A percentile compares a stretch with the other conserved stretches of the same genome.
phyloP scores from a whole-genome alignment of 2,888 invertebrate genomes.

The Plebejus argus region DNA sequence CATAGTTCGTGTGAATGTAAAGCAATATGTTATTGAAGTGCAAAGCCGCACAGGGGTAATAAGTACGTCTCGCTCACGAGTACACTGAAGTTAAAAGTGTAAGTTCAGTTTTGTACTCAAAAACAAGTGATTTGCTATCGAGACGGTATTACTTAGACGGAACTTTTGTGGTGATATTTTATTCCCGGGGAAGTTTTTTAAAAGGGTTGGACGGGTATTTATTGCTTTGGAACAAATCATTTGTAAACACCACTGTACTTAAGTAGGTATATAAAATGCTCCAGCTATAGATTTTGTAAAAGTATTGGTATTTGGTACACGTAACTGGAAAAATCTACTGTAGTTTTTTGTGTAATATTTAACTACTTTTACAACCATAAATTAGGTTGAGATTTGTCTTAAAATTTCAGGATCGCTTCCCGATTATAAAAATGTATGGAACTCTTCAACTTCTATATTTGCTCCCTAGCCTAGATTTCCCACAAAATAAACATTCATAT shows the following conservation, averaged over 20 bases:
- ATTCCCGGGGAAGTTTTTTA: constrained; percentile 1
- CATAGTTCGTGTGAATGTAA: neutral
- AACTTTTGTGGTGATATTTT: constrained; percentile 32
- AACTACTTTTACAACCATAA: no score
- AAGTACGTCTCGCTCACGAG: constrained; percentile 51
- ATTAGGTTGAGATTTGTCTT: no score
- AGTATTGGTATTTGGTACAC: neutral
- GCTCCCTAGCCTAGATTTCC: neutral
- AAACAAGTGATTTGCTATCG: constrained; percentile 42
- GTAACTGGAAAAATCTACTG: no score
- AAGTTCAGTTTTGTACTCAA: constrained; percentile 37
- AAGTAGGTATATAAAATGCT: neutral
- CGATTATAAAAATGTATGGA: neutral
- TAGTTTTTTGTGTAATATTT: no score
- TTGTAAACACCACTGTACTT: neutral
- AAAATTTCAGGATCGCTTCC: neutral
- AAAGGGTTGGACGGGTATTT: constrained; percentile 18
- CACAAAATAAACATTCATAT: constrained; percentile 26
- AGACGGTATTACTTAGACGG: constrained; percentile 36
- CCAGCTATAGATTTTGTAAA: neutral
- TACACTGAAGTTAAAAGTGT: constrained; percentile 43
- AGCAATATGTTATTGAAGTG: constrained; percentile 18
- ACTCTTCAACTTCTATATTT: neutral
- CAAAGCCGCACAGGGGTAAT: constrained; percentile 44
- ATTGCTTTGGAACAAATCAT: constrained; percentile 17